These are phyloP conservation scores for Motacilla tschutschensis DNA, from an alignment of 2,113 vertebrate genomes.

Conservation along the genomic window DNA sequence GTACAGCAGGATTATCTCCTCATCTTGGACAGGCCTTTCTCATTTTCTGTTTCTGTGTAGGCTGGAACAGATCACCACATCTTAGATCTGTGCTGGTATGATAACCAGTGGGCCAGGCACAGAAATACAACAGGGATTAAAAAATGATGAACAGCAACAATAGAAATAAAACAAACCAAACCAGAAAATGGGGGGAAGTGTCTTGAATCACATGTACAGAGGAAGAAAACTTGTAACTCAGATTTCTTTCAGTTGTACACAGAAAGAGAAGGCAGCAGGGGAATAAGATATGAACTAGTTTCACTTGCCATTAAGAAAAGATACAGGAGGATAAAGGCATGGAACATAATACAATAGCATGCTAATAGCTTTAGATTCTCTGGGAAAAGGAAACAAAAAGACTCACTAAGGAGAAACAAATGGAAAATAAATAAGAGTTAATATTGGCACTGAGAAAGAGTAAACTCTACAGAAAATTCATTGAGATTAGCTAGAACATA, in stretches of 20 bases:
- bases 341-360: background rate
- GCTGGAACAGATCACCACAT: background rate
- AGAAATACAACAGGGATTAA: background rate
- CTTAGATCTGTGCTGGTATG: background rate
- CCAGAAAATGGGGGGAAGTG: rapidly evolving
- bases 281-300: background rate
- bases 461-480: background rate
- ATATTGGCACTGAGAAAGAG: background rate
- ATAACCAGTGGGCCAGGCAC: background rate
- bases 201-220: background rate
- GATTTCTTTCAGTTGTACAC: background rate
- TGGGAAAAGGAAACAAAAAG: background rate
- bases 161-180: too few species aligned
- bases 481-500: background rate
- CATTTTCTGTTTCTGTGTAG: background rate
- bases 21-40: background rate
- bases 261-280: background rate
- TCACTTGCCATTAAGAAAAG: background rate
- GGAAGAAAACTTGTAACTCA: background rate
- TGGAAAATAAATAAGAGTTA: background rate
- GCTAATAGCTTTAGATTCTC: background rate
- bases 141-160: background rate
- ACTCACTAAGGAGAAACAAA: background rate
- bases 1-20: background rate
- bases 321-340: background rate